Percentiles rank a stretch among this genome's conserved stretches.
These are phyloP conservation scores for Rhagoletis pomonella DNA, from an alignment of 1,140 invertebrate species.

Conservation along the genomic window DNA sequence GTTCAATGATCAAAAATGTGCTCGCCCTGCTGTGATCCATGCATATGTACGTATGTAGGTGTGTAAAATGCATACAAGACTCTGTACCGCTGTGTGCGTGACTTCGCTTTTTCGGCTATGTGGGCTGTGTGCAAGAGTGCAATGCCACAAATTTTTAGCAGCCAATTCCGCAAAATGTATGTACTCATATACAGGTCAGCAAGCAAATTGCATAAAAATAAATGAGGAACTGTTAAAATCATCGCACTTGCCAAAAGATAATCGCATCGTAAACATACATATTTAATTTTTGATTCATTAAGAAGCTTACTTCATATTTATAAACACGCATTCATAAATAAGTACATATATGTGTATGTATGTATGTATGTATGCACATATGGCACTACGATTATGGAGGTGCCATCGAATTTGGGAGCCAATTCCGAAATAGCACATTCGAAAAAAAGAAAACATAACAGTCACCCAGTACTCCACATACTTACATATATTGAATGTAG, in stretches of 20 bases:
- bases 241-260: conserved; percentile 41
- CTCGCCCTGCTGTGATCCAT: not conserved
- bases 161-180: conserved; percentile 5
- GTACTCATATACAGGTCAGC: conserved; percentile 3
- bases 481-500: too few relatives aligned
- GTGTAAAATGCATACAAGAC: not conserved
- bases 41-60: not conserved
- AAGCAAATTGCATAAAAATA: conserved; percentile 37
- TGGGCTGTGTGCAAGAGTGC: conserved; percentile 13
- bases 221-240: conserved; percentile 17
- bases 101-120: not conserved
- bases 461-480: too few relatives aligned
- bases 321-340: too few relatives aligned
- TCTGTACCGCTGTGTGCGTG: not conserved
- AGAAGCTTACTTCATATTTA: not conserved
- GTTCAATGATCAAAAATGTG: conserved; percentile 41
- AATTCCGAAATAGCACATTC: not conserved
- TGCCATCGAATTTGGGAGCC: too few relatives aligned
- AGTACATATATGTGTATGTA: too few relatives aligned
- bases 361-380: too few relatives aligned
- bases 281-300: conserved; percentile 30
- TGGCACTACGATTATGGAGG: too few relatives aligned
- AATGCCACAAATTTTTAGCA: conserved; percentile 41
- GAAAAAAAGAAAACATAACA: not conserved
- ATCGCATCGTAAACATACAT: conserved; percentile 33